Percentiles rank a stretch among this genome's conserved stretches.
phyloP scores from a whole-genome alignment of 2,797 vertebrate genomes.

The Paguma larvata region DNA sequence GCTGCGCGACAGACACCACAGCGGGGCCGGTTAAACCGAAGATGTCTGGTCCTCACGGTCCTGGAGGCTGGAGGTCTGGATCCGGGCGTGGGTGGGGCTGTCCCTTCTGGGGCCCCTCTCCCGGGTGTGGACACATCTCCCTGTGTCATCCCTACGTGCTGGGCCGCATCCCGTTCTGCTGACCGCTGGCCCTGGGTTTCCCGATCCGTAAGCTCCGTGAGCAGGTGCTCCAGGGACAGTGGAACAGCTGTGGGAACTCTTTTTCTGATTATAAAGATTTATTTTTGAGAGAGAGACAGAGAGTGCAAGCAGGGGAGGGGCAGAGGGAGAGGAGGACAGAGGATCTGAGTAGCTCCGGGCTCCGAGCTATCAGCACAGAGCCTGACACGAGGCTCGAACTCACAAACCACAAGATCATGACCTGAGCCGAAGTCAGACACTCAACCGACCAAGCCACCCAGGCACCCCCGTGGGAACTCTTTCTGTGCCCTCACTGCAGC shows the following conservation, averaged over 20 bases:
- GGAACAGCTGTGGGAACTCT: too few relatives aligned
- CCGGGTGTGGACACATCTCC: not conserved
- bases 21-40: accelerated
- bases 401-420: too few relatives aligned
- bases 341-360: too few relatives aligned
- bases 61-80: not conserved
- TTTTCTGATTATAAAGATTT: too few relatives aligned
- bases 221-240: not conserved
- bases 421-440: too few relatives aligned
- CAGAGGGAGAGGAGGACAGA: too few relatives aligned
- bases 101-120: not conserved
- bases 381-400: too few relatives aligned
- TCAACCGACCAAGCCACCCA: too few relatives aligned
- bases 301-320: too few relatives aligned
- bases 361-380: too few relatives aligned
- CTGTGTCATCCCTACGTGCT: not conserved
- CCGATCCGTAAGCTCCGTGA: not conserved
- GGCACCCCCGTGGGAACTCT: not conserved
- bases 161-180: not conserved
- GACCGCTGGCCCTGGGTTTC: not conserved
- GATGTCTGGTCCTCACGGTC: not conserved
- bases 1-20: not conserved
- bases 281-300: too few relatives aligned
- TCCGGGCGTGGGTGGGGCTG: not conserved
- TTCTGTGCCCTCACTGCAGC: not conserved